Conservation (phyloP, 2,797 vertebrate species). For the Premnoplex brunnescens region DNA sequence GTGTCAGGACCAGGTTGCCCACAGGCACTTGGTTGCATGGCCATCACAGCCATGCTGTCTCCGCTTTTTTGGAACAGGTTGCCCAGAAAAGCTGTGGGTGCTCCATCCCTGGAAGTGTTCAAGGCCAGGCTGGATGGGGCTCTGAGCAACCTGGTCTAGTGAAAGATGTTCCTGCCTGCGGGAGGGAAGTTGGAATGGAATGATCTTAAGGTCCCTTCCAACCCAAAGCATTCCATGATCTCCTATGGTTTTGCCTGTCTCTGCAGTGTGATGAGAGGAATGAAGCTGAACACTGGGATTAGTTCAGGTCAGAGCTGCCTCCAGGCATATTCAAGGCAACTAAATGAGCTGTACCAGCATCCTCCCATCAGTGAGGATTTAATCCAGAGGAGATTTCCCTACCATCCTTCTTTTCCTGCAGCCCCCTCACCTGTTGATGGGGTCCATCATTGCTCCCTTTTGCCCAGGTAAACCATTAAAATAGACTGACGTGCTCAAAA, state of each 20-base stretch:
- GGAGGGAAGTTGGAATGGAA: too few species aligned
- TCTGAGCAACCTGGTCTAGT: not conserved
- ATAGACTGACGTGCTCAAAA: not conserved
- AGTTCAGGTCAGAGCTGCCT: not conserved
- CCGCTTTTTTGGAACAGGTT: not conserved
- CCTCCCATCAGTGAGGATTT: not conserved
- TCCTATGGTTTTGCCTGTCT: not conserved
- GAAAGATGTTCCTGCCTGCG: not conserved
- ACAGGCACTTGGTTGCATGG: not conserved
- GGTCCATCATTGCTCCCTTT: not conserved
- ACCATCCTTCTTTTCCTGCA: not conserved
- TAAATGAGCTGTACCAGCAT: not conserved
- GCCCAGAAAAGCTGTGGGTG: not conserved
- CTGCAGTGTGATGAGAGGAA: not conserved
- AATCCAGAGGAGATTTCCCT: not conserved
- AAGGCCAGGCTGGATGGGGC: not conserved
- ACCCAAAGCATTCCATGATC: not conserved
- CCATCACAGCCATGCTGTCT: not conserved
- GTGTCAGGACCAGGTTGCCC: not conserved
- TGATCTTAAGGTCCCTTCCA: not conserved
- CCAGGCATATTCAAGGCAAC: not conserved
- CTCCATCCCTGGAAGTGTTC: not conserved
- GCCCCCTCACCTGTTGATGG: not conserved
- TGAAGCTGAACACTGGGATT: not conserved
- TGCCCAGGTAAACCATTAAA: not conserved